phyloP scores from a whole-genome alignment of 1,140 invertebrate species.

The Bombus impatiens region DNA sequence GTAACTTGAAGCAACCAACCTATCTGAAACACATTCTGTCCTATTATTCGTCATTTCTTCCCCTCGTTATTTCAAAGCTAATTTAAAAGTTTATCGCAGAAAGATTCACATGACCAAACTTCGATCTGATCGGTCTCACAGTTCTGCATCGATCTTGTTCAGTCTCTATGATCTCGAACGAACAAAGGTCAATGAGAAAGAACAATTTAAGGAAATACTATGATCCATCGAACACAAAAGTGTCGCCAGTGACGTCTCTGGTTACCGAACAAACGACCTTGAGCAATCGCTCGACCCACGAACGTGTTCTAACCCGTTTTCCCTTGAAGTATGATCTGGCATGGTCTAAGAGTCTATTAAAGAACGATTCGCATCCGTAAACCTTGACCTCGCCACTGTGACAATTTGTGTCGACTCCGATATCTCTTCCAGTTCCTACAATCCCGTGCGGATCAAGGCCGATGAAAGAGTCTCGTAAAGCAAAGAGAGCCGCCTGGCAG shows the following conservation, averaged over 20 bases:
- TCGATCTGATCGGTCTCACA: too few relatives aligned
- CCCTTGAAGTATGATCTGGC: too few relatives aligned
- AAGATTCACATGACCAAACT: background rate
- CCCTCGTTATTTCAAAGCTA: background rate
- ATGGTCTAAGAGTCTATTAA: background rate
- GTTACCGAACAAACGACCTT: too few relatives aligned
- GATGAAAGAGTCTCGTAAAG: background rate
- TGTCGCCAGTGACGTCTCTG: too few relatives aligned
- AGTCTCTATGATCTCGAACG: background rate
- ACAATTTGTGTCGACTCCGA: background rate
- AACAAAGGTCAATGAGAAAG: too few relatives aligned
- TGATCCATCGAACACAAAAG: too few relatives aligned
- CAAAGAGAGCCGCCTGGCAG: background rate
- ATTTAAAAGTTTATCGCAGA: too few relatives aligned
- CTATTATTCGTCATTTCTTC: too few relatives aligned
- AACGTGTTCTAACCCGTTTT: too few relatives aligned
- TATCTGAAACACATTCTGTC: background rate
- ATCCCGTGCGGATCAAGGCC: background rate
- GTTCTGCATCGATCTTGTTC: background rate
- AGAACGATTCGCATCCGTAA: background rate
- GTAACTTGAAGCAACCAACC: too few relatives aligned
- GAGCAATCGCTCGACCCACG: too few relatives aligned
- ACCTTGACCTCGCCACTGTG: background rate
- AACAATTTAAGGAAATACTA: too few relatives aligned
- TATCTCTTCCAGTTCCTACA: background rate